These are phyloP conservation scores for Lasioglossum figueresi DNA, from an alignment of 2,888 invertebrate species.

Conservation along the genomic window DNA sequence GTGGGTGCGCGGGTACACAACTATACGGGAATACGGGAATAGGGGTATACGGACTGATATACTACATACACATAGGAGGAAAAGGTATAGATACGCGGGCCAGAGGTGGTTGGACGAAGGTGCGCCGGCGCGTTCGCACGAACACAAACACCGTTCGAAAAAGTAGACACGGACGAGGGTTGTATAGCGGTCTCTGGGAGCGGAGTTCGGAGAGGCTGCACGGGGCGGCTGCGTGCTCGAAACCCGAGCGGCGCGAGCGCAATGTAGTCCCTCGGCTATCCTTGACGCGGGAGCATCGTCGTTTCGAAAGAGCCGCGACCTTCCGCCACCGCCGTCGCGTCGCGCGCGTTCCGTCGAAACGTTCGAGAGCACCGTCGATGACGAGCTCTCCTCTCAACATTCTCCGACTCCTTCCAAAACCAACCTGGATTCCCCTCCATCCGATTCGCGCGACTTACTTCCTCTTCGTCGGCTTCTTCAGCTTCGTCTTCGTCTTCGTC, in stretches of 20 bases:
- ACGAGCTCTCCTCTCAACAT: constrained; percentile 4
- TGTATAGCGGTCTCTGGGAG: constrained; percentile 19
- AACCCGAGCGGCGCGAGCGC: constrained; percentile 80
- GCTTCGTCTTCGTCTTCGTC: background rate
- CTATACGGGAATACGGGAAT: too few relatives aligned
- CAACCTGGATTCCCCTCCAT: background rate
- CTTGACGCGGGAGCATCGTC: constrained; percentile 81
- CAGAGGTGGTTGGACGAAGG: constrained; percentile 35
- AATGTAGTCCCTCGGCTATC: constrained; percentile 81
- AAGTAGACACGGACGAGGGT: constrained; percentile 38
- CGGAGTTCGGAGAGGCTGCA: constrained; percentile 57
- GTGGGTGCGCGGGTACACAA: background rate
- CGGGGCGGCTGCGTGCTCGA: constrained; percentile 80
- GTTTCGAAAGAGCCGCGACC: constrained; percentile 71
- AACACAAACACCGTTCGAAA: background rate
- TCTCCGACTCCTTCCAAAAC: background rate
- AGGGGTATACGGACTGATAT: background rate
- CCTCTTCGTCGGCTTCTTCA: background rate
- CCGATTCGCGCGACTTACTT: background rate
- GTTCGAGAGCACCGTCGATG: constrained; percentile 20
- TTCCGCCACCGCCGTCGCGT: constrained; percentile 37
- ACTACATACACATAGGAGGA: background rate
- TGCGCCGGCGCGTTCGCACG: constrained; percentile 22
- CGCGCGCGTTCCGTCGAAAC: constrained; percentile 49
- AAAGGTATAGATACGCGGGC: constrained; percentile 23